Evolutionary conservation across 2,888 invertebrate genomes (phyloP).

Genomic region (Spisula solida): DNA sequence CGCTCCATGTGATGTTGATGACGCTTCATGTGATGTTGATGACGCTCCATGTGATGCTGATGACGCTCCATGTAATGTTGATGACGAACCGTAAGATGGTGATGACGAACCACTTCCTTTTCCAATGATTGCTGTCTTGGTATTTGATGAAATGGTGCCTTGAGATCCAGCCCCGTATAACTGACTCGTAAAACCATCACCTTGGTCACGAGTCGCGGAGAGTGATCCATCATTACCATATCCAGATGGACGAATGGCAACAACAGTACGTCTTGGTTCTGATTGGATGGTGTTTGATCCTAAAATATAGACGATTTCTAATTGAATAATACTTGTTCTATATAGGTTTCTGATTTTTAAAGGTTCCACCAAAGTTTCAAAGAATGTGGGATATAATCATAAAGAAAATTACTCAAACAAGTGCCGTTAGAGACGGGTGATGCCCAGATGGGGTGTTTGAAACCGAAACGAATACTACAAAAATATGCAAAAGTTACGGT

Average conservation of each 20-base stretch:
- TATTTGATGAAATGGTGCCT: background rate
- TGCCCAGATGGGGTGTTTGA: too few relatives aligned
- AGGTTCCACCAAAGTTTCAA: too few relatives aligned
- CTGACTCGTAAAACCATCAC: background rate
- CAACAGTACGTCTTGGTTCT: slow-evolving; percentile 54
- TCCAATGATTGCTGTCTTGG: background rate
- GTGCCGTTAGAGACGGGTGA: too few relatives aligned
- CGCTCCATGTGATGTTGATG: background rate
- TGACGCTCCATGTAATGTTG: background rate
- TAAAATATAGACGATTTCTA: background rate
- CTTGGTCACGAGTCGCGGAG: background rate
- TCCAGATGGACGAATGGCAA: slow-evolving; percentile 52
- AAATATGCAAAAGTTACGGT: too few relatives aligned
- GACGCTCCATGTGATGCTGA: background rate
- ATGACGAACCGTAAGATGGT: background rate
- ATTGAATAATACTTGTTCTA: background rate
- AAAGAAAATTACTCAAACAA: too few relatives aligned
- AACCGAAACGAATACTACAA: too few relatives aligned
- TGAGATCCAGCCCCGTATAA: background rate
- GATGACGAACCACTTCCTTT: background rate
- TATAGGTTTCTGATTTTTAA: background rate
- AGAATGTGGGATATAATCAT: too few relatives aligned
- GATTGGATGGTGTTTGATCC: slow-evolving; percentile 50
- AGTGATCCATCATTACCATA: slow-evolving; percentile 15
- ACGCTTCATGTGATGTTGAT: background rate